Evolutionary conservation across 2,888 invertebrate species (phyloP), one percentile per base, ranked within the genome.

Genomic region (Harmothoe impar): DNA sequence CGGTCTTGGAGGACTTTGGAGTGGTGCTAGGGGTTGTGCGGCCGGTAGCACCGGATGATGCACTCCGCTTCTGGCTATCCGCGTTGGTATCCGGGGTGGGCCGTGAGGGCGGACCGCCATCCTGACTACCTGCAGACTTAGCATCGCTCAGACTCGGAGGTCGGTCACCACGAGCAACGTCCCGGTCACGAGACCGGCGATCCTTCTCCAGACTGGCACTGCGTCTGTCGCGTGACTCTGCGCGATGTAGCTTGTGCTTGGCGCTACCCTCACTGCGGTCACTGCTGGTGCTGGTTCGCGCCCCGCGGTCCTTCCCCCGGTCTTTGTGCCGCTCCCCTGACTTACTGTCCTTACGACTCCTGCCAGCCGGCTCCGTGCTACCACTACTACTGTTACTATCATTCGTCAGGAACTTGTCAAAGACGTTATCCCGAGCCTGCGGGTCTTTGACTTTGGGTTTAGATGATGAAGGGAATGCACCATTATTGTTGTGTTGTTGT

Each of bases 391-490:
- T 35, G 31, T 29, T 23, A 84, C 52, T 84, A 25, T 86, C 54
- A 52, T 7, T 54, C 12, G 86, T n/a, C 31, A 29, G 52, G 31
- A 86, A 54, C 29, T 86, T 86, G 29, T 86, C 86, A 86, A 86
- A 86, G 54, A 86, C 54, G 86, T 86, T 86, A 56, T 86, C 86
- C 86, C 86, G 86, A 56, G 51, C 86, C 86, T 54, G 86, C 86
- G 86, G 86, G 52, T 54, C 81, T 43, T 81, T 81, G 81, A 81
- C 81, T 81, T 81, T 81, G 20, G 81, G 35, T 72, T 72, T 72
- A 17, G 81, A 43, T 35, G 17, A n/a, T 15, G 33, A 35, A 20
- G 81, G 43, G 43, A 35, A 35, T 33, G 43, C 35, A 35, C 43
- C 81, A 43, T 35, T 35, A 81, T 81, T 33, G 25, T 77, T 25